Evolutionary conservation across 2,888 invertebrate species (phyloP).

Genomic region (Aleiodes leptofemur): DNA sequence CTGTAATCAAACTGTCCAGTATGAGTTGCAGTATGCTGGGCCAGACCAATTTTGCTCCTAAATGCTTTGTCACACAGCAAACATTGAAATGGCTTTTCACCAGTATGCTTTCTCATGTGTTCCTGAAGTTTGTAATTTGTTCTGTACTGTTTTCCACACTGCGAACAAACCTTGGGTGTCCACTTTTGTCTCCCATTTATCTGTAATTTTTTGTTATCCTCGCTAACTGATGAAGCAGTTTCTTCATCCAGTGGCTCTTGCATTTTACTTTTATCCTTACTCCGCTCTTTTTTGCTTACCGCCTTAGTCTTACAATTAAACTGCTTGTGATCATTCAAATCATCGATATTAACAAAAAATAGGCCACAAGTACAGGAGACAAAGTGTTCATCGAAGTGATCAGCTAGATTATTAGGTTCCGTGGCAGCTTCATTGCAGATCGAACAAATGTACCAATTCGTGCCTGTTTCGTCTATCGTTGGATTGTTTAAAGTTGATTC

Average conservation of each 20-base stretch:
- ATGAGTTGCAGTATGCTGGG: slow-evolving; percentile 80
- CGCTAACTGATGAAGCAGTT: not conserved
- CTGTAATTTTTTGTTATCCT: slow-evolving; percentile 62
- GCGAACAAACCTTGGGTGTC: slow-evolving; percentile 77
- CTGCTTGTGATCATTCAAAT: slow-evolving; percentile 70
- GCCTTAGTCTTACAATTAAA: slow-evolving; percentile 57
- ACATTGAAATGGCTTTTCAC: slow-evolving; percentile 80
- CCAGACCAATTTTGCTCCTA: slow-evolving; percentile 79
- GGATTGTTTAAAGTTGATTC: slow-evolving; percentile 68
- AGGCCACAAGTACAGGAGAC: slow-evolving; percentile 73
- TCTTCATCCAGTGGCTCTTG: not conserved
- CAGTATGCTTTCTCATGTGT: slow-evolving; percentile 80
- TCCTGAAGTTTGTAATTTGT: slow-evolving; percentile 79
- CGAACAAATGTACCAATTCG: slow-evolving; percentile 72
- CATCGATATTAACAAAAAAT: slow-evolving; percentile 75
- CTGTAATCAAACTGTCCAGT: slow-evolving; percentile 79
- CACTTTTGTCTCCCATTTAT: slow-evolving; percentile 69
- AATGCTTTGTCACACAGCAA: slow-evolving; percentile 79
- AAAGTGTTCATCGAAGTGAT: slow-evolving; percentile 71
- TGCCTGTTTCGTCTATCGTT: slow-evolving; percentile 68
- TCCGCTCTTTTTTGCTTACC: slow-evolving; percentile 48
- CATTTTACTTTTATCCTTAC: slow-evolving; percentile 49
- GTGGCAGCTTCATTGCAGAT: slow-evolving; percentile 71
- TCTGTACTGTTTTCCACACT: slow-evolving; percentile 79
- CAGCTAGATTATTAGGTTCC: slow-evolving; percentile 65